Evolutionary conservation across 2,797 vertebrate genomes (phyloP).

Genomic region (Trachops cirrhosus): DNA sequence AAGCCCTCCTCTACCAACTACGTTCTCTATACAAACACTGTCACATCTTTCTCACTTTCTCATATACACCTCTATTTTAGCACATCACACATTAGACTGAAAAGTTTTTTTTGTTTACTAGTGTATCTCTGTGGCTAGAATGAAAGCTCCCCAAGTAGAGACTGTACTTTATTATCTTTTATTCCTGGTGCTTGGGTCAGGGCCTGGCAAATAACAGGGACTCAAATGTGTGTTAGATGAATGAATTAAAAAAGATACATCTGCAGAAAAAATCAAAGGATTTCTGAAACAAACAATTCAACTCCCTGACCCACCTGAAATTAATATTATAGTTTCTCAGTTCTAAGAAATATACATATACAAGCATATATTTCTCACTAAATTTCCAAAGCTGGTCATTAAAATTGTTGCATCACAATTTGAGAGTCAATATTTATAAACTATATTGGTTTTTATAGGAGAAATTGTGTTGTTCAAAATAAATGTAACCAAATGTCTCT

Average conservation of each 20-base stretch:
- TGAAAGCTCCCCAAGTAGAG: background rate
- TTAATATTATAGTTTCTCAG: background rate
- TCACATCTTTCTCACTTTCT: background rate
- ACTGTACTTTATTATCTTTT: background rate
- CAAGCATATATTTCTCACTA: background rate
- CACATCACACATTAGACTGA: background rate
- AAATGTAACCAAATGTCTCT: constrained; percentile 36
- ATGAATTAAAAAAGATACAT: background rate
- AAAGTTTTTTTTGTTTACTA: background rate
- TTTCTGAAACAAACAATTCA: constrained; percentile 19
- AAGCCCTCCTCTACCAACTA: background rate
- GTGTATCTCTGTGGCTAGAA: background rate
- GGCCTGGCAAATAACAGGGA: background rate
- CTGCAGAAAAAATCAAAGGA: background rate
- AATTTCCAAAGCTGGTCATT: constrained; percentile 1
- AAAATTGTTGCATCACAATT: background rate
- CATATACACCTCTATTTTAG: background rate
- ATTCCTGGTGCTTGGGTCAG: background rate
- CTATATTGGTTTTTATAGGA: constrained; percentile 1
- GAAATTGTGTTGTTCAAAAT: constrained; percentile 32
- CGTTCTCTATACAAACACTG: background rate
- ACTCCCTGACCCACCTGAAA: background rate
- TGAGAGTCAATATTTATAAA: constrained; percentile 22
- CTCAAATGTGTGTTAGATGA: background rate
- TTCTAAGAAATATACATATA: constrained; percentile 20